Percentiles rank a stretch among this genome's conserved stretches.
Conservation (phyloP, 1,140 invertebrate species). For the Euwallacea similis region DNA sequence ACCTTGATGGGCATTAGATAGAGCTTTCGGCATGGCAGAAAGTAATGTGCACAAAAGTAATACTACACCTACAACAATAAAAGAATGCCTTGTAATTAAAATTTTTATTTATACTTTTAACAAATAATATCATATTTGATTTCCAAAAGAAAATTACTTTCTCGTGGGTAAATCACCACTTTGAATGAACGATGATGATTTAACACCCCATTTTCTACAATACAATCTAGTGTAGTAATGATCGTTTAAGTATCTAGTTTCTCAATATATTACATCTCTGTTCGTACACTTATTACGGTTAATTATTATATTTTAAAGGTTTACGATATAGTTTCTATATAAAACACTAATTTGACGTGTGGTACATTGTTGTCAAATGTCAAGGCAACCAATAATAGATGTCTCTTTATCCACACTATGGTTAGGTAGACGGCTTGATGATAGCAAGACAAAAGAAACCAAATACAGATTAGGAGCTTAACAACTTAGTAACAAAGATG, state of each 20-base stretch:
- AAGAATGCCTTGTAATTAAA: conserved; percentile 36
- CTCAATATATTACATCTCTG: conserved; percentile 32
- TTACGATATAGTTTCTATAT: conserved; percentile 24
- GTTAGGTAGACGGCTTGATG: neutral
- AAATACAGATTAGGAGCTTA: neutral
- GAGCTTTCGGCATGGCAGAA: conserved; percentile 40
- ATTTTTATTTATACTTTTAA: conserved; percentile 40
- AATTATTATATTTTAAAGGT: conserved; percentile 15
- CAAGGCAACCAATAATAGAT: conserved; percentile 29
- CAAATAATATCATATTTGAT: conserved; percentile 40
- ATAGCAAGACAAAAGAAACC: neutral
- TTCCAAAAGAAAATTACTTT: conserved; percentile 23
- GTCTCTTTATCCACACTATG: too few species aligned
- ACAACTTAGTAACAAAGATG: conserved; percentile 8
- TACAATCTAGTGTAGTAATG: conserved; percentile 20
- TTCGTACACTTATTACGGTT: conserved; percentile 30
- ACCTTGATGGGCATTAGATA: conserved; percentile 36
- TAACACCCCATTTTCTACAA: conserved; percentile 8
- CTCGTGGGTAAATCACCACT: conserved; percentile 19
- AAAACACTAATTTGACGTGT: conserved; percentile 37
- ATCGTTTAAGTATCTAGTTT: conserved; percentile 20
- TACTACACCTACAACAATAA: conserved; percentile 46
- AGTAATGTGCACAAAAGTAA: conserved; percentile 44
- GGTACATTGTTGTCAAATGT: conserved; percentile 30
- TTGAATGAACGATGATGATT: conserved; percentile 12